Base-by-base conservation (phyloP, 2,113 vertebrate genomes). In the Caloenas nicobarica region DNA sequence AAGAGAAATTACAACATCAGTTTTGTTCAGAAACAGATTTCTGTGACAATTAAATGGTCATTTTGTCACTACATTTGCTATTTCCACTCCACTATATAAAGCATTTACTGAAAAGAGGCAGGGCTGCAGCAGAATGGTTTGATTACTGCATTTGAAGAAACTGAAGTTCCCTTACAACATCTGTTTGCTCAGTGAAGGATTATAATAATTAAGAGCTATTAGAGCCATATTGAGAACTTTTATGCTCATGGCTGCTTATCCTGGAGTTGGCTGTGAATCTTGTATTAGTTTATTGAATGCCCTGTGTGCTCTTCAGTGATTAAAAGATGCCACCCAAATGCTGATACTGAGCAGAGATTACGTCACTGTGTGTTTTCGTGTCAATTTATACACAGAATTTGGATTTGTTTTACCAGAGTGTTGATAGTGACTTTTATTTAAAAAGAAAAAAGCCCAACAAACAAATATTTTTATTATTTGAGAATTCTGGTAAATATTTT, bases 161-260 rank as follows among this genome's bases (percentile, higher is more conserved):
- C 93, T 92, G 77, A 97, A 96, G 93, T 95, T 96, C 91, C 94
- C 72, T 70, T 94, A 89, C 68, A 97, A 97, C 96, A 97, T 97
- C 96, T 97, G 96, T 96, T 97, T 97, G 95, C 97, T 96, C 93
- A 93, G 85, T 95, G 96, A 97, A 97, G 95, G 95, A 97, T 97
- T 96, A 96, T 95, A 97, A 97, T 97, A 96, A 96, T 97, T 97
- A 97, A 68, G 64, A 97, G 92, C 93, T 95, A 96, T 97, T 96
- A 96, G 94, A 97, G 93, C 88, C 97, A 93, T 95, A 97, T 97
- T 96, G 96, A 91, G 93, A 96, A 95, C 95, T 93, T 95, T 88
- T 95, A 94, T 96, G 81, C 95, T 95, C 91, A 74, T 92, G 92
- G 70, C 83, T 97, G 86, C 91, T 95, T 95, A 92, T 96, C 74